Conservation (phyloP, 2,797 vertebrate genomes). For the Chrysocyon brachyurus region DNA sequence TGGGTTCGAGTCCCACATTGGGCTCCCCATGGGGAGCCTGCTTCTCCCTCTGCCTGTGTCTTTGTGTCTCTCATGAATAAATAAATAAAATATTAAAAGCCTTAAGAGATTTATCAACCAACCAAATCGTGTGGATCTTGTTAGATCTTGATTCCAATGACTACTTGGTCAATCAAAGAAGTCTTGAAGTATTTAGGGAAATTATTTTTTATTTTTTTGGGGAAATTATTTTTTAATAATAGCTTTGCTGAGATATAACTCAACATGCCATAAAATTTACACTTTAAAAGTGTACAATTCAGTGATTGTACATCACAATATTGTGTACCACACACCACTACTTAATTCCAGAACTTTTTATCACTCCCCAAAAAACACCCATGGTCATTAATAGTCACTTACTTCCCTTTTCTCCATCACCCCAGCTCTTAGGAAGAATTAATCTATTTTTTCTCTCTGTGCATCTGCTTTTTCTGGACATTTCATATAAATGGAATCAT, state of each 20-base stretch:
- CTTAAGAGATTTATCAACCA: background rate
- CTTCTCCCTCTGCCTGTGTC: too few species aligned
- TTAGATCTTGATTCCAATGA: slow-evolving; percentile 24
- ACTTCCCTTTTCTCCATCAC: background rate
- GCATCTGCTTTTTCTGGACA: background rate
- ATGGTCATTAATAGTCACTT: background rate
- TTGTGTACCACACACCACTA: background rate
- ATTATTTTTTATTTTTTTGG: background rate
- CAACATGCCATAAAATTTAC: background rate
- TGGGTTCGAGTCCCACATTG: too few species aligned
- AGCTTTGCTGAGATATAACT: slow-evolving; percentile 42
- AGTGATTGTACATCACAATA: background rate
- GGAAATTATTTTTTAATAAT: slow-evolving; percentile 20
- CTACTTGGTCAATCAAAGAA: slow-evolving; percentile 4
- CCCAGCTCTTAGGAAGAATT: background rate
- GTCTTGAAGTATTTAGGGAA: slow-evolving; percentile 14
- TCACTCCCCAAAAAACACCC: background rate
- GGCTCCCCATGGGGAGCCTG: too few species aligned
- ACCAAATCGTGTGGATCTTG: background rate
- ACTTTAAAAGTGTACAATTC: background rate
- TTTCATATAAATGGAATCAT: background rate
- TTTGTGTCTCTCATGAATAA: too few species aligned
- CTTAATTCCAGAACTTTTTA: slow-evolving; percentile 44
- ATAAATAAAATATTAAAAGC: background rate
- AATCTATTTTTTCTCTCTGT: slow-evolving; percentile 16